Conservation (phyloP, 2,888 invertebrate species). For the Microplitis manilae region DNA sequence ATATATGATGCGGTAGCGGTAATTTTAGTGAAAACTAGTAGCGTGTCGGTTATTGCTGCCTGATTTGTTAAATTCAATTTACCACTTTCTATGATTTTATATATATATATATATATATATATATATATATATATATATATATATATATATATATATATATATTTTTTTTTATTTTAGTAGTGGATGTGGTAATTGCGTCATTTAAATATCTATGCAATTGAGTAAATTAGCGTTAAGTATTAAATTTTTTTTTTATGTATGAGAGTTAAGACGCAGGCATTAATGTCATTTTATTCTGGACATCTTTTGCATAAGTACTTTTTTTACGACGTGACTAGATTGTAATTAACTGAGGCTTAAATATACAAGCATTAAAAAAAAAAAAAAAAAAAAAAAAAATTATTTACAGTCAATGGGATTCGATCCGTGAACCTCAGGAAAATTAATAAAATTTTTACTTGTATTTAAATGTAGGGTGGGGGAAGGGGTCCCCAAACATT, state of each 20-base stretch:
- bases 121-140: too few species aligned
- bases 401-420: too few species aligned
- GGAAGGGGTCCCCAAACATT: too few species aligned
- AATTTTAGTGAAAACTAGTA: neutral
- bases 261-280: neutral
- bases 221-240: neutral
- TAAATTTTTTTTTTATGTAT: neutral
- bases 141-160: too few species aligned
- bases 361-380: too few species aligned
- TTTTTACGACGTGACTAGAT: neutral
- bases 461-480: too few species aligned
- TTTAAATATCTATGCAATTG: slow-evolving; percentile 1
- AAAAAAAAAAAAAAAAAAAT: too few species aligned
- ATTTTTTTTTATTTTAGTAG: neutral
- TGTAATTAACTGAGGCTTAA: too few species aligned
- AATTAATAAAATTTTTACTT: too few species aligned
- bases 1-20: too few species aligned
- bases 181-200: neutral
- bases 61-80: neutral
- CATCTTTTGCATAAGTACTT: neutral
- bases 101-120: too few species aligned
- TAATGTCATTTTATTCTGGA: neutral
- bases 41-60: neutral
- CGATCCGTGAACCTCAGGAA: too few species aligned
- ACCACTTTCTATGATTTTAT: neutral